phyloP scores from a whole-genome alignment of 1,140 invertebrate genomes.

The Meteorus sp. region DNA sequence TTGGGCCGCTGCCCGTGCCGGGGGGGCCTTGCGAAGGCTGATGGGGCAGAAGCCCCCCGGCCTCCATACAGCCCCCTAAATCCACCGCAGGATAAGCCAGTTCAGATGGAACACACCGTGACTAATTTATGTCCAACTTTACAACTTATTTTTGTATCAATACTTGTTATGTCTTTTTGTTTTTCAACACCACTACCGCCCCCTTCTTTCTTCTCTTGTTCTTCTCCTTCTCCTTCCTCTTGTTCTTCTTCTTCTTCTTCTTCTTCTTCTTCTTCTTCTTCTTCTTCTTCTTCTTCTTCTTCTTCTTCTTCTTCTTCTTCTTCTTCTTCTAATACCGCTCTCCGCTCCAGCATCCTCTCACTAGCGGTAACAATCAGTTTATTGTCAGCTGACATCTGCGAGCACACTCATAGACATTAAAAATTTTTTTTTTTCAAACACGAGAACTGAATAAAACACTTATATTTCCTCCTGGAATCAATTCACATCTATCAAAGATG shows the following conservation, averaged over 20 bases:
- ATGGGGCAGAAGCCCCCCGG: conserved; percentile 69
- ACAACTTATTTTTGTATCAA: too few species aligned
- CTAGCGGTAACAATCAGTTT: conserved; percentile 32
- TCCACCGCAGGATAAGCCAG: conserved; percentile 65
- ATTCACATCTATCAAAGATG: too few species aligned
- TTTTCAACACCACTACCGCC: not conserved
- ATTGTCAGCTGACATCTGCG: conserved; percentile 38
- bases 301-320: conserved; percentile 34
- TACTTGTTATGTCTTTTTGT: too few species aligned
- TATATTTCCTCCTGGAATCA: not conserved
- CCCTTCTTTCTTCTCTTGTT: not conserved
- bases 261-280: conserved; percentile 28
- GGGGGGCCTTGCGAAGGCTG: conserved; percentile 66
- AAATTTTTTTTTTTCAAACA: not conserved
- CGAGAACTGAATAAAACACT: not conserved
- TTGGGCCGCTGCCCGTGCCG: conserved; percentile 48
- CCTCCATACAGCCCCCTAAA: conserved; percentile 67
- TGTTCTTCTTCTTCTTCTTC: conserved; percentile 29
- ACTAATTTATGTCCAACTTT: not conserved
- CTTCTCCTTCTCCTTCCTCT: not conserved
- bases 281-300: conserved; percentile 30
- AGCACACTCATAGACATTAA: conserved; percentile 11
- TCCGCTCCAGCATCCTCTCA: conserved; percentile 33
- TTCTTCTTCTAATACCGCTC: conserved; percentile 31
- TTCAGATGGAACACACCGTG: conserved; percentile 41